Base-by-base conservation (phyloP, 2,888 invertebrate genomes). In the Drosophila planitibia region DNA sequence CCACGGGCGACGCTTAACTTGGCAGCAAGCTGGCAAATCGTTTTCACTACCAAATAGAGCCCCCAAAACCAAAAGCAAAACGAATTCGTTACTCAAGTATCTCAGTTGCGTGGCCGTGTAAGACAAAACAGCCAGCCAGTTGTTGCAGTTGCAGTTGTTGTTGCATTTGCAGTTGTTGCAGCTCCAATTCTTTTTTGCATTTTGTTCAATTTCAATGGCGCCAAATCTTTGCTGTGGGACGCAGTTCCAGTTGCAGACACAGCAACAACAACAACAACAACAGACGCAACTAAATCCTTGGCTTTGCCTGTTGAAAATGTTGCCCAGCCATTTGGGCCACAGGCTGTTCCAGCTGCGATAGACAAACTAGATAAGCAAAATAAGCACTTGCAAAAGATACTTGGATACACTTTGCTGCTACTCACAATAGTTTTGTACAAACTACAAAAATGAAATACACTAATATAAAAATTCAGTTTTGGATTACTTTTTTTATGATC, bases 1-100 rank as follows among this genome's bases (percentile, higher is more conserved):
- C 82, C 81, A 74, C 60, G 58, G 77, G 87, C 85, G 79, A 89
- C 87, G 89, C 87, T 89, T 89, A 85, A 84, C 85, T 85, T 85
- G 87, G 85, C 85, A 85, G 89, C 87, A 80, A 82, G 70, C 87
- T 85, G 85, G 85, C 85, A 85, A 85, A 85, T 85, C 85, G 85
- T 85, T 85, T 84, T 82, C 88, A 87, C 84, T 89, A 78, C 85
- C 85, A 85, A 85, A 89, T 79, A 78, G 83, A 83, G 85, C n/a
- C 69, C 63, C 74, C 74, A 68, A 73, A 70, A 67, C 51, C 55
- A 62, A 77, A 62, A 73, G 74, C 54, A 37, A 28, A 76, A 66
- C 72, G 53, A 80, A 58, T 58, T 67, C 55, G 75, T 72, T 80
- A 47, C 35, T 14, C 19, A 28, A 47, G 72, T 53, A 32, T 54